Conservation (phyloP, 2,888 invertebrate species). For the Macroteleia sp. region DNA sequence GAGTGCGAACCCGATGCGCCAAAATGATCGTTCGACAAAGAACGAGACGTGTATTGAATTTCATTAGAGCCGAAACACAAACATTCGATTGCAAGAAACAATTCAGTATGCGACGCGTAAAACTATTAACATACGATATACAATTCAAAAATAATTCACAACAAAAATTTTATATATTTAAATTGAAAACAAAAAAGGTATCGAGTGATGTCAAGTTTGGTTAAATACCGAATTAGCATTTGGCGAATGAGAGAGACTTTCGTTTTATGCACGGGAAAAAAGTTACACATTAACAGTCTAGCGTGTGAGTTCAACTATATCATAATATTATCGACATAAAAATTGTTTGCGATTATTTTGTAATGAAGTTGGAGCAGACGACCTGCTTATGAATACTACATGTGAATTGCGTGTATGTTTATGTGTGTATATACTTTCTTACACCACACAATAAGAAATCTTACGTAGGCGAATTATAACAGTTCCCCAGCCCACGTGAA, state of each 20-base stretch:
- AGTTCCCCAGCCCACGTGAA: slow-evolving; percentile 74
- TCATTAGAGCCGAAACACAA: not conserved
- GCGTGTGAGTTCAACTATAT: slow-evolving; percentile 39
- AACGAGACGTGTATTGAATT: slow-evolving; percentile 23
- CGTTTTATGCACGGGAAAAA: no score
- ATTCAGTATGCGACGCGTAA: no score
- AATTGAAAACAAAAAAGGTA: not conserved
- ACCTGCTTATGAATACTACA: no score
- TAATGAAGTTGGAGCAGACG: no score
- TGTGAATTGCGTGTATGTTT: no score
- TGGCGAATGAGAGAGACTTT: not conserved
- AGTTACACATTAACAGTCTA: slow-evolving; percentile 22
- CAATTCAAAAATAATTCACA: no score
- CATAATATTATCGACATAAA: slow-evolving; percentile 26
- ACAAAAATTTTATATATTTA: no score
- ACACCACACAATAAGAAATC: no score
- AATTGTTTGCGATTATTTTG: slow-evolving; percentile 23
- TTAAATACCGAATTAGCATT: slow-evolving; percentile 15
- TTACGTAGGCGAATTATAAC: slow-evolving; percentile 75
- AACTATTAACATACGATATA: no score
- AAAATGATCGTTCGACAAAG: slow-evolving; percentile 25
- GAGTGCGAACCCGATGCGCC: slow-evolving; percentile 5
- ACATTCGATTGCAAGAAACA: no score
- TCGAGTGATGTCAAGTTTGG: slow-evolving; percentile 8
- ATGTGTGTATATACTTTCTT: no score